Base-by-base conservation (phyloP, 2,888 invertebrate genomes). In the Malthinus flaveolus region DNA sequence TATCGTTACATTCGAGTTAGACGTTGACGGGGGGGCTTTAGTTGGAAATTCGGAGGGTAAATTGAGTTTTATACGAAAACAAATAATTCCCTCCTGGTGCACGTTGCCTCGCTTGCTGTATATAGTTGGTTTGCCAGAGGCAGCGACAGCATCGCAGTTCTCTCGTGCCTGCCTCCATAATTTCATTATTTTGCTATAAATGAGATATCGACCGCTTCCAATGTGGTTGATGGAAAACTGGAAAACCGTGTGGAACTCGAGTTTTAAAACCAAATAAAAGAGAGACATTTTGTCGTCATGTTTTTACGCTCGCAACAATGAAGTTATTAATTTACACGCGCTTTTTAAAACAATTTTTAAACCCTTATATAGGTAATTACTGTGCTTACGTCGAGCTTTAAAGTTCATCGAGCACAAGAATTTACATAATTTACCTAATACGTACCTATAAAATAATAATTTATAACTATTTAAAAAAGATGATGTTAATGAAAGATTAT, bases 111-210 rank as follows among this genome's bases (percentile, higher is more conserved):
- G 23, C 23, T 23, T 23, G 23, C 23, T 23, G 23, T 23, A 23
- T 23, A 49, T 53, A 58, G 56, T 56, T 45, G 48, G 51, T 48
- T 58, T 55, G 59, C 36, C 56, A 37, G 56, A 48, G 60, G 60
- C 56, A 54, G 54, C 49, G 53, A 49, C 49, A 59, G 58, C 46
- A 56, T 48, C 54, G 54, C 57, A 50, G 56, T 50, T 53, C 53
- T 53, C 59, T 54, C 59, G 63, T 61, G 61, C 60, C 67, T 65
- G 60, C 66, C 68, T 67, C 67, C 68, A 66, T 66, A 72, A 71
- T 71, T 73, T 71, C 71, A 71, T 73, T 73, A 73, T 74, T 73
- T 74, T 71, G 71, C 72, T 71, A 71, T 74, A 73, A 74, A 74
- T 73, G 73, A 72, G 72, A 70, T 74, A 73, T 74, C 71, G 73